Percentiles rank a stretch among this genome's conserved stretches.
These are phyloP conservation scores for Corythoichthys haematopterus DNA, from an alignment of 2,113 vertebrate species.

Conservation along the genomic window DNA sequence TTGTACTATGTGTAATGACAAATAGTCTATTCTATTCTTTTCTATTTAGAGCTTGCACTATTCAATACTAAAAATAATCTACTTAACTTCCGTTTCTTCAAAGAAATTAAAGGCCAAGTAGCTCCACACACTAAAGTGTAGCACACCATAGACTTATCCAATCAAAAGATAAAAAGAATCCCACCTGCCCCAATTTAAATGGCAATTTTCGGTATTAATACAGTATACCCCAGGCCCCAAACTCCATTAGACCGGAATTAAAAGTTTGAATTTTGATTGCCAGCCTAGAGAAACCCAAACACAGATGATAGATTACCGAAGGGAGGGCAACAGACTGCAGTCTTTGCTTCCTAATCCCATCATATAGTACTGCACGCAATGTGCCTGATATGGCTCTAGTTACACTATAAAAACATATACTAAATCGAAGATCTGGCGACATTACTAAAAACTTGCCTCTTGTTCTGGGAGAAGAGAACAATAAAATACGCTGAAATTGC, in stretches of 20 bases:
- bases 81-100: no score
- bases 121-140: no score
- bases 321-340: constrained; percentile 44
- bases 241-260: constrained; percentile 54
- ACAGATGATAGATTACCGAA: constrained; percentile 45
- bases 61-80: no score
- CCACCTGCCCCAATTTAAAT: no score
- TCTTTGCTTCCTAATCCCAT: constrained; percentile 48
- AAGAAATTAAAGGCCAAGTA: no score
- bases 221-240: constrained; percentile 23
- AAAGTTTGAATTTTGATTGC: constrained; percentile 36
- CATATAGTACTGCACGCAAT: constrained; percentile 22
- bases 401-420: constrained; percentile 4
- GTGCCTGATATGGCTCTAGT: constrained; percentile 17
- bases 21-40: no score
- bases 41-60: no score
- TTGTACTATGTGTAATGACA: no score
- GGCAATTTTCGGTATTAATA: no score
- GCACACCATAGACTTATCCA: no score
- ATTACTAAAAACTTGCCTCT: not conserved
- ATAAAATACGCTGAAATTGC: constrained; percentile 11
- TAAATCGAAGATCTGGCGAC: not conserved
- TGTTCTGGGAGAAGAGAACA: not conserved
- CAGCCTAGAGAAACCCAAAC: constrained; percentile 35
- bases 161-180: no score